Percentiles rank a stretch among this genome's conserved stretches.
These are phyloP conservation scores for Tenthredo mesomela DNA, from an alignment of 2,888 invertebrate species.

Conservation along the genomic window DNA sequence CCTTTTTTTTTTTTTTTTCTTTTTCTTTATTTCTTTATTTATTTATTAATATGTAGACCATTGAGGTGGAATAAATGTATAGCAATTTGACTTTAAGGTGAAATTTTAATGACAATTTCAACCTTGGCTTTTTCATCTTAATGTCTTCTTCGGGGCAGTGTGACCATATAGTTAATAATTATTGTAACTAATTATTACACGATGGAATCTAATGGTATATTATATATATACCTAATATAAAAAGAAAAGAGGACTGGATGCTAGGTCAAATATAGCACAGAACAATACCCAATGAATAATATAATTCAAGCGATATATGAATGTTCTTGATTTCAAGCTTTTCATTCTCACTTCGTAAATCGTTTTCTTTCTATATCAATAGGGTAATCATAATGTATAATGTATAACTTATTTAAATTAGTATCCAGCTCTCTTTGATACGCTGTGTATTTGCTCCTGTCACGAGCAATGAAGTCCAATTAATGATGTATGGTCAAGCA, in stretches of 20 bases:
- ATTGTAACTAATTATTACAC: constrained; percentile 34
- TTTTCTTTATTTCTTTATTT: too few relatives aligned
- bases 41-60: constrained; percentile 9
- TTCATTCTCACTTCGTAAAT: neutral
- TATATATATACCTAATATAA: constrained; percentile 21
- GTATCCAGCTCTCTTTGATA: constrained; percentile 39
- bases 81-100: neutral
- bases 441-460: constrained; percentile 7
- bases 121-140: constrained; percentile 15
- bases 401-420: neutral
- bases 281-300: neutral
- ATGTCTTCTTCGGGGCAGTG: constrained; percentile 46
- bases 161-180: constrained; percentile 37
- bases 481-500: constrained; percentile 29
- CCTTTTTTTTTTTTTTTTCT: too few relatives aligned
- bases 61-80: constrained; percentile 13
- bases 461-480: constrained; percentile 12
- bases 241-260: constrained; percentile 45
- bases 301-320: constrained; percentile 12
- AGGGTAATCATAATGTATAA: neutral
- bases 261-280: constrained; percentile 27
- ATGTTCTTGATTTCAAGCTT: neutral
- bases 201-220: constrained; percentile 32
- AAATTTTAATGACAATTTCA: constrained; percentile 7
- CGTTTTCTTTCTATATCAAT: neutral